Percentiles rank a stretch among this genome's conserved stretches.
phyloP scores from a whole-genome alignment of 2,113 vertebrate genomes.

The Lanius collurio region DNA sequence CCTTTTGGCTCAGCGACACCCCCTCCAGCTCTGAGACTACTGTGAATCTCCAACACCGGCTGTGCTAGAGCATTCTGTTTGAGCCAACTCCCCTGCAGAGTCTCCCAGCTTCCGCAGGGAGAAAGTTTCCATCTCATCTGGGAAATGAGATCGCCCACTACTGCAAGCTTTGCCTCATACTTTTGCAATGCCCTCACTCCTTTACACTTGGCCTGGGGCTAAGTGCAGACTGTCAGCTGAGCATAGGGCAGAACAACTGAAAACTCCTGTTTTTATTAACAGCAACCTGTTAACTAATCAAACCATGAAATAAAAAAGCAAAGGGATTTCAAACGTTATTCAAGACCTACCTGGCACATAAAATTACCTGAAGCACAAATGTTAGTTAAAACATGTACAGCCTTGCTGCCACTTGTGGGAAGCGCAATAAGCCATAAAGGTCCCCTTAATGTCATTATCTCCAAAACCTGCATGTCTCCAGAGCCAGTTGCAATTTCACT shows the following conservation, averaged over 20 bases:
- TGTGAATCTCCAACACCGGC: not conserved
- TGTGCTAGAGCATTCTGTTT: not conserved
- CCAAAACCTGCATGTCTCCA: not conserved
- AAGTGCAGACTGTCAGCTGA: not conserved
- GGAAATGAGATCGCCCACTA: not conserved
- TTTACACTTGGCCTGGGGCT: not conserved
- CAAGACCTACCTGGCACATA: not conserved
- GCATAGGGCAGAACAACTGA: not conserved
- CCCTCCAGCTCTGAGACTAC: constrained; percentile 1
- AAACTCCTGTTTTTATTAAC: not conserved
- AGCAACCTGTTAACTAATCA: not conserved
- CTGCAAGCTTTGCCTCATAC: not conserved
- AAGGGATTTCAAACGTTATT: not conserved
- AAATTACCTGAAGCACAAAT: not conserved
- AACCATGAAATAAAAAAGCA: not conserved
- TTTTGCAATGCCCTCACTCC: not conserved
- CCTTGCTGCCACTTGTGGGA: not conserved
- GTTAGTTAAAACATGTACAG: not conserved
- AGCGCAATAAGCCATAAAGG: not conserved
- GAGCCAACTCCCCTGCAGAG: not conserved
- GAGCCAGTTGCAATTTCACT: not conserved
- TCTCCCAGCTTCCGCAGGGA: not conserved
- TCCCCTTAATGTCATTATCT: not conserved
- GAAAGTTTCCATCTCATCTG: not conserved
- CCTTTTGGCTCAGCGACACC: not conserved